These are phyloP conservation scores for Panulirus ornatus DNA, from an alignment of 1,140 invertebrate genomes.

Conservation along the genomic window DNA sequence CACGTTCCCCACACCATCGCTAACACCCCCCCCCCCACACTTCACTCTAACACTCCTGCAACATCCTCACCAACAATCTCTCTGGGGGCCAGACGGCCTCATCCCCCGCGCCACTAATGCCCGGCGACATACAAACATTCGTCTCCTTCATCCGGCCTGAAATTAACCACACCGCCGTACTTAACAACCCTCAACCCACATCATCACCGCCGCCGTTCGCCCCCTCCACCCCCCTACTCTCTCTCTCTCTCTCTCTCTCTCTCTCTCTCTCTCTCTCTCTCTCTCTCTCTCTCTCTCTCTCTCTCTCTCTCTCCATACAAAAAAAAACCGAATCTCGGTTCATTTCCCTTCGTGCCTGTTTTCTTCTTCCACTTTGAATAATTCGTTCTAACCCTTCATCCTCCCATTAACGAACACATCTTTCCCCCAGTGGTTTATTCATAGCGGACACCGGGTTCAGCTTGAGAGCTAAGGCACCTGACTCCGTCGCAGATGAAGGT, in stretches of 20 bases:
- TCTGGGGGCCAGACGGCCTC: too few species aligned
- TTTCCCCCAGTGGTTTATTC: not conserved
- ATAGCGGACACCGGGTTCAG: not conserved
- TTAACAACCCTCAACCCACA: not conserved
- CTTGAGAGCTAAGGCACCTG: not conserved
- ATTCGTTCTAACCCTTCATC: not conserved
- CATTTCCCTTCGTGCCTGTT: not conserved
- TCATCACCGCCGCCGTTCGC: not conserved
- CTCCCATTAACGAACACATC: not conserved
- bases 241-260: too few species aligned
- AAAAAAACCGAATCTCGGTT: too few species aligned
- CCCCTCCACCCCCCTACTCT: not conserved
- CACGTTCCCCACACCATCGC: too few species aligned
- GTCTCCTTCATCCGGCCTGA: slow-evolving; percentile 18
- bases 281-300: too few species aligned
- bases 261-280: too few species aligned
- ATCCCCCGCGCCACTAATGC: not conserved
- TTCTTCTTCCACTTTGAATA: not conserved
- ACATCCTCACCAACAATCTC: too few species aligned
- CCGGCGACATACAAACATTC: slow-evolving; percentile 28
- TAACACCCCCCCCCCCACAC: too few species aligned
- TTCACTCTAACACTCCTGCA: too few species aligned
- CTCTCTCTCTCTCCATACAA: too few species aligned
- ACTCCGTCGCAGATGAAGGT: not conserved
- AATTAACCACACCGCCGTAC: slow-evolving; percentile 21